Percentiles rank a stretch among this genome's conserved stretches.
Evolutionary conservation across 2,888 invertebrate genomes (phyloP).

Genomic region (Temnothorax rugatulus): DNA sequence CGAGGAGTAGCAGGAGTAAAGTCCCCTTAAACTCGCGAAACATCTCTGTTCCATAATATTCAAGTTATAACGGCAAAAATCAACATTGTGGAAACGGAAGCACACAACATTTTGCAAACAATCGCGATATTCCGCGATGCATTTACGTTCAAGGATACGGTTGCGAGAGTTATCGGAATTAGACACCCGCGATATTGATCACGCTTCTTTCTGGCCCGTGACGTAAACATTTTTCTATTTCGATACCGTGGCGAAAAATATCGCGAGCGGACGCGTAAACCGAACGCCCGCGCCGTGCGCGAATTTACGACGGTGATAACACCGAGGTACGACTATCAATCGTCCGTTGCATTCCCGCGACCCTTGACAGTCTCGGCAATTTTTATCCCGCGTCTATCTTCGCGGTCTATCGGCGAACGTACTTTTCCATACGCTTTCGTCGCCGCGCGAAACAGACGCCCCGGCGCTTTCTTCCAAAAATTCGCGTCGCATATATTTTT

Average conservation of each 20-base stretch:
- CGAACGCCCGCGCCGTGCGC: slow-evolving; percentile 13
- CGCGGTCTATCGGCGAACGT: slow-evolving; percentile 26
- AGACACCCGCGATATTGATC: slow-evolving; percentile 44
- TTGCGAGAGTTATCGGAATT: slow-evolving; percentile 45
- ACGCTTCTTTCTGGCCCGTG: slow-evolving; percentile 36
- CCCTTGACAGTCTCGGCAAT: slow-evolving; percentile 49
- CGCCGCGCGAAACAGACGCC: not conserved
- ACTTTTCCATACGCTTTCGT: slow-evolving; percentile 38
- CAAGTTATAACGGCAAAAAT: slow-evolving; percentile 3
- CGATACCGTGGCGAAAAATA: slow-evolving; percentile 52
- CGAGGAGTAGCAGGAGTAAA: not conserved
- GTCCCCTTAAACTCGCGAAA: slow-evolving; percentile 15
- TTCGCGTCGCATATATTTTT: not conserved
- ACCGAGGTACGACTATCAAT: slow-evolving; percentile 51
- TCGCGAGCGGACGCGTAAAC: slow-evolving; percentile 43
- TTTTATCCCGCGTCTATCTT: slow-evolving; percentile 48
- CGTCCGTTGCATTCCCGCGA: slow-evolving; percentile 45
- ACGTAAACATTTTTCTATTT: slow-evolving; percentile 56
- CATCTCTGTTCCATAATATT: slow-evolving; percentile 1
- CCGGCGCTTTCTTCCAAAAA: not conserved
- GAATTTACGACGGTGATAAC: slow-evolving; percentile 55
- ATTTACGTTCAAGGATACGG: not conserved
- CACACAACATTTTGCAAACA: slow-evolving; percentile 1
- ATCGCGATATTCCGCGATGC: not conserved
- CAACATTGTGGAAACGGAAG: slow-evolving; percentile 11